Base-by-base conservation (phyloP, 2,113 vertebrate species). In the Lutjanus erythropterus region DNA sequence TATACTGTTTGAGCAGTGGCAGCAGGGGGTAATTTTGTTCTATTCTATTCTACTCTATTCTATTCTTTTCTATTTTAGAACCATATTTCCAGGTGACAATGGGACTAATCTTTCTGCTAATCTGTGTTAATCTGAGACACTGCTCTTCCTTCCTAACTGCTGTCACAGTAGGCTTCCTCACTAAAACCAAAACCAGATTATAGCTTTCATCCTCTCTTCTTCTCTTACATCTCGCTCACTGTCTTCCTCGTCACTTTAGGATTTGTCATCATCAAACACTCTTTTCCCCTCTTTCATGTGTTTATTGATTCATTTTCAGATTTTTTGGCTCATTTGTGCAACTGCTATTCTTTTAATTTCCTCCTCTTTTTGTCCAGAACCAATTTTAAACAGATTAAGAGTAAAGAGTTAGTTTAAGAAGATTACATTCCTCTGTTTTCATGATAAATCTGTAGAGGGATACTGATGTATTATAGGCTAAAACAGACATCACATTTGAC, bases 111-210 rank as follows among this genome's bases (percentile, higher is more conserved):
- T 76, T 44, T 83, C 37, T 39, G 33, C 50, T 88, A 88, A 86
- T 89, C 83, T 85, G 46, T 71, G 69, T 50, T 84, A 80, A 87
- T 86, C 77, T 84, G 56, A 88, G 70, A 64, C 56, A 55, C 71
- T 65, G 39, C 55, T 79, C 44, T 77, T 86, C 53, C 59, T 29
- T 50, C 42, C 47, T 72, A 67, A 53, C 31, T 72, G 59, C 71
- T 76, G 58, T 71, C 75, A 83, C 81, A 84, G 75, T 69, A 81
- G 53, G 83, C 68, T 86, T 35, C 18, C 15, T 81, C 67, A 59
- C 52, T 69, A 70, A 86, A 5, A 79, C 37, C 61, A 80, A 89
- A 83, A 85, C 42, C 65, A 88, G 65, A 83, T 76, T 85, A 78
- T 3, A 52, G 53, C 53, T 72, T 65, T 69, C 35, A 79, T 58